These are phyloP conservation scores for Mareca strepera DNA, from an alignment of 2,797 vertebrate species.

Conservation along the genomic window DNA sequence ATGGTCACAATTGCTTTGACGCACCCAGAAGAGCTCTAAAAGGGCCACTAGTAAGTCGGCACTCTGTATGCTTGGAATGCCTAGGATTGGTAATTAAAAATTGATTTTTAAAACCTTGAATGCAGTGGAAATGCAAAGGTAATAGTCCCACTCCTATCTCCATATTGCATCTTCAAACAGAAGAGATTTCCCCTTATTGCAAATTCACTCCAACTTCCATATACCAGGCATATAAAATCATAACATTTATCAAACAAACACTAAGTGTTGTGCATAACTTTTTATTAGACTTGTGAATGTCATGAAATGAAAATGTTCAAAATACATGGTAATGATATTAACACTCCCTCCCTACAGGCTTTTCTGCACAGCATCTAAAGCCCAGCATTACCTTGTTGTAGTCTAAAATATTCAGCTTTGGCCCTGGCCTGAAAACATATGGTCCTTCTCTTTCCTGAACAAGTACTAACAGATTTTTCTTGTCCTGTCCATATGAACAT, in stretches of 20 bases:
- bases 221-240: neutral
- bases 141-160: neutral
- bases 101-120: neutral
- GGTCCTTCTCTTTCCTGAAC: neutral
- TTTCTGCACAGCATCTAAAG: neutral
- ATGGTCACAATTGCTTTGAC: neutral
- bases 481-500: neutral
- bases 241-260: neutral
- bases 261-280: neutral
- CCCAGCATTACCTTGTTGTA: neutral
- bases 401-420: neutral
- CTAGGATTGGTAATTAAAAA: neutral
- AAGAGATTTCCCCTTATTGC: neutral
- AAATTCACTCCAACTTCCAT: neutral
- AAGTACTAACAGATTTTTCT: neutral
- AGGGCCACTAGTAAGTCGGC: accelerated
- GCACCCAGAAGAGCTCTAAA: accelerated
- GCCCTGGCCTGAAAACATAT: neutral
- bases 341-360: neutral
- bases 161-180: neutral
- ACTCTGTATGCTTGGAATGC: neutral
- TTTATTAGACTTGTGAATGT: neutral
- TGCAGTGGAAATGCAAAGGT: neutral
- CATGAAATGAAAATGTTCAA: neutral
- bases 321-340: neutral